Evolutionary conservation across 2,113 vertebrate genomes (phyloP), one percentile per base, ranked within the genome.

Genomic region (Castor canadensis): DNA sequence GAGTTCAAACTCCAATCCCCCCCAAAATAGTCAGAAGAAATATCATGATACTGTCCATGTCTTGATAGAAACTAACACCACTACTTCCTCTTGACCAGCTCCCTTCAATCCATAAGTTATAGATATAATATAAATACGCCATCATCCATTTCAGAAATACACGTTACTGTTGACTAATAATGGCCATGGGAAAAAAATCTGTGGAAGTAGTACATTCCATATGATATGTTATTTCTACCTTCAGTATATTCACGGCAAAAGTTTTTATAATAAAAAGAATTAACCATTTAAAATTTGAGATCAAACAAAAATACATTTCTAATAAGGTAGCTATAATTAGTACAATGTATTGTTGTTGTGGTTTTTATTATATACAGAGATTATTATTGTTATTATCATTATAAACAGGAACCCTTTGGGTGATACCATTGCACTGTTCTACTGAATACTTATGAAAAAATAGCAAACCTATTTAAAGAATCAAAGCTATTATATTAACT

Each of bases 231-330:
- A 0, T 94, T 84, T 85, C 47, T 47, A 69, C 60, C 73, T 93
- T 90, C 45, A 90, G 6, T 83, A 93, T 19, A 77, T 89, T 26
- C 20, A 66, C 52, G n/a, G 17, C 1, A 60, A 93, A 64, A 12
- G 79, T 66, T 30, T 85, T 81, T 43, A 56, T 69, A 83, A 75
- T 76, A 38, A 72, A 93, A 76, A 66, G 2, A 69, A 66, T 24
- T 64, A 47, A 35, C 12, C 13, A 52, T 49, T 80, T 22, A 81
- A 91, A 86, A 73, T 81, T 0, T 47, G 35, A 81, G 20, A 95
- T 9, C 82, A 96, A 92, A 17, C 8, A 94, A 92, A 96, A 90
- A 62, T 45, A 40, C 0, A 54, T 88, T 92, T 96, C 56, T 38
- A 92, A 73, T 58, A 56, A 62, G 60, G 15, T 75, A 62, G 13